Evolutionary conservation across 1,140 invertebrate species (phyloP), one percentile per base, ranked within the genome.

Genomic region (Diorhabda carinulata): DNA sequence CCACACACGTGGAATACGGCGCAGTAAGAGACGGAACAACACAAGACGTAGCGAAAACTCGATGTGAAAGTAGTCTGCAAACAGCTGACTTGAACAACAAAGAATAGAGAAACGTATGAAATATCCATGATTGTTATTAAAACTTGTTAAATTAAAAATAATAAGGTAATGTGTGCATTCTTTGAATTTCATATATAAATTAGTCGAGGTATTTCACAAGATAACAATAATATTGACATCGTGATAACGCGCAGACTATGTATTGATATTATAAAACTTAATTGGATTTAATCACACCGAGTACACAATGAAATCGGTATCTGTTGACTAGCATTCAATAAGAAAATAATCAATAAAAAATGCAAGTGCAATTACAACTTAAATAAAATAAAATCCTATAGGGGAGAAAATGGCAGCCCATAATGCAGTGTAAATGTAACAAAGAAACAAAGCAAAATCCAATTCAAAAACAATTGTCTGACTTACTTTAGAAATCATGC

Each of bases 361-460:
- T 95, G 52, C 92, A 94, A 76, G 89, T 95, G 52, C 92, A 94
- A 75, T 83, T 82, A 73, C 92, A 93, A 87, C 92, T 93, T 81
- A 80, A 79, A 57, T 25, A 65, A 65, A 65, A 57, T 57, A 65
- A 62, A 62, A 44, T 61, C 45, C 63, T 65, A 57, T 52, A 62
- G 52, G 64, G 64, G 40, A 65, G 44, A 65, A 65, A 65, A 65
- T 65, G 64, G 64, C 64, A 65, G 64, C 64, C 64, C 52, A 43
- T 10, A 65, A 47, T 65, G 47, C 56, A 57, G 64, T 44, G 25
- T 25, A 25, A 25, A 52, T n/a, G 64, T 65, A 65, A 65, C 64
- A 65, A 65, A 65, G 64, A 65, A 65, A 65, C 64, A 57, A 64
- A 65, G 64, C 64, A 40, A 65, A 65, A 65, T 41, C 10, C n/a